Conservation (phyloP, 1,140 invertebrate genomes). For the Pemphigus obesinymphae region DNA sequence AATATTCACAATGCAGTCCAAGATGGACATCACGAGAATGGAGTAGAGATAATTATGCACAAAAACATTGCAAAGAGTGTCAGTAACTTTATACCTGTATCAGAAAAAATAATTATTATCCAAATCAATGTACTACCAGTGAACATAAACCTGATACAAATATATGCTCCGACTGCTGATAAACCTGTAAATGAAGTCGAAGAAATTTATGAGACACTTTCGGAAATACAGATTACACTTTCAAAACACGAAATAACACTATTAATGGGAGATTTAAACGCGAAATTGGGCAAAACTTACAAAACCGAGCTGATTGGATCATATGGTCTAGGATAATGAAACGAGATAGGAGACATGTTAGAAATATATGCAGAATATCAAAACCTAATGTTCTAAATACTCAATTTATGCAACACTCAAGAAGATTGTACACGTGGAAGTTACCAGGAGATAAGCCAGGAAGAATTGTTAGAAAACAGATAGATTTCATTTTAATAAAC, state of each 20-base stretch:
- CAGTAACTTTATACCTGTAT: background rate
- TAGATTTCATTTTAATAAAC: conserved; percentile 50
- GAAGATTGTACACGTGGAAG: conserved; percentile 50
- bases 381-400: conserved; percentile 48
- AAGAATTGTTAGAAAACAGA: conserved; percentile 50
- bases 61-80: background rate
- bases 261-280: conserved; percentile 47
- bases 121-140: background rate
- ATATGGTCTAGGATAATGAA: conserved; percentile 47
- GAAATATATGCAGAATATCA: conserved; percentile 49
- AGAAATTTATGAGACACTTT: conserved; percentile 45
- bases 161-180: conserved; percentile 47
- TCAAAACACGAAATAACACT: conserved; percentile 43
- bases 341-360: conserved; percentile 48
- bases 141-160: conserved; percentile 47
- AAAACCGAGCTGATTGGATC: conserved; percentile 18
- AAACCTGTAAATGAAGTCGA: conserved; percentile 43
- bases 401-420: conserved; percentile 47
- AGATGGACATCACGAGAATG: too few species aligned
- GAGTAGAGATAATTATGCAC: too few species aligned
- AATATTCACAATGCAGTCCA: background rate
- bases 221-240: conserved; percentile 17
- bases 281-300: conserved; percentile 45
- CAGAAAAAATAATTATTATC: background rate
- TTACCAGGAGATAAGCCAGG: conserved; percentile 44